Evolutionary conservation across 2,797 vertebrate genomes (phyloP), one percentile per base, ranked within the genome.

Genomic region (Poeciliopsis turneri): DNA sequence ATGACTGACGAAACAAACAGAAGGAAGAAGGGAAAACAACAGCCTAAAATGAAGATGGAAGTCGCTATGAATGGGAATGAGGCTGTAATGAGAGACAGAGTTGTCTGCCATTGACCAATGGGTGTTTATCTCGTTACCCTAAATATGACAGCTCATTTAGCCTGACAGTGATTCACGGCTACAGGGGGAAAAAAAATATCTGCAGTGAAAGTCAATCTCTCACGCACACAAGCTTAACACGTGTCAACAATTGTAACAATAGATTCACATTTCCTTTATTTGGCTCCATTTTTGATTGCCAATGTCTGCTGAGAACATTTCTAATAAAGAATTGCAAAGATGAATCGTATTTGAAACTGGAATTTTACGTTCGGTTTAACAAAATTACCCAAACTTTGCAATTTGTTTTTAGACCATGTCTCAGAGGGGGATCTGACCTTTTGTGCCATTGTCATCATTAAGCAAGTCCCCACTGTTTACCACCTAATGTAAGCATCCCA

Each of bases 121-220:
- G 82, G 66, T 86, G 84, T 84, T 89, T 81, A 90, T 82, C 85
- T 80, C 79, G 78, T 78, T 78, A 79, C 69, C 74, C 75, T 83
- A 87, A 90, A 89, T 89, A 81, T 81, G 77, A 81, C 80, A 87
- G 79, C 80, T 88, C 84, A 89, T 90, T 92, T 87, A 80, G 64
- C 30, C 79, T 89, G 90, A 86, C 89, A 92, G 88, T 93, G 89
- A 92, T 87, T 85, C 79, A 91, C 79, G 81, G 77, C 74, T 80
- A 73, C 72, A 64, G 81, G 68, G 68, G 13, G 43, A 87, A 39
- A 39, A 39, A 89, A 86, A 47, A 83, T 74, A 89, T 85, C 72
- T 73, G 74, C 49, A 66, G 78, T 57, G 51, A 79, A 83, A 76
- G 75, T 82, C 68, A 80, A 25, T 72, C 72, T 71, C 28, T 72